Conservation (phyloP, 1,140 invertebrate species). For the Temnothorax curvispinosus region DNA sequence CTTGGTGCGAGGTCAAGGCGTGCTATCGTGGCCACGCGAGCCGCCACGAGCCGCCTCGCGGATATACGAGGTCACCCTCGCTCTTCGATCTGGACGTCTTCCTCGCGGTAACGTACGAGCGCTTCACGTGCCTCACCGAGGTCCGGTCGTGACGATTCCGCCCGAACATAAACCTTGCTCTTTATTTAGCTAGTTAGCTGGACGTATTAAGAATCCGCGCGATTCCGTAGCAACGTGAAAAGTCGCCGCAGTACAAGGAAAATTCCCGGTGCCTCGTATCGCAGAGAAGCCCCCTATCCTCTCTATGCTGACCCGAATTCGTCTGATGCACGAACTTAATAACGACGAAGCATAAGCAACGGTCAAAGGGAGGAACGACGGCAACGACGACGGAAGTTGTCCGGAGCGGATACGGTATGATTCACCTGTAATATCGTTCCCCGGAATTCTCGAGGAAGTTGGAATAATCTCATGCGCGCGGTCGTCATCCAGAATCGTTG, state of each 20-base stretch:
- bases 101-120: slow-evolving; percentile 71
- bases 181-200: slow-evolving; percentile 12
- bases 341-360: slow-evolving; percentile 30
- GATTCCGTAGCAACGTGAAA: not conserved
- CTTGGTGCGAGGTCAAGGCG: slow-evolving; percentile 77
- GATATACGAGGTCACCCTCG: slow-evolving; percentile 69
- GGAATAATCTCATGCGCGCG: slow-evolving; percentile 61
- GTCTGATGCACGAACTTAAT: slow-evolving; percentile 15
- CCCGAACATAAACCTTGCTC: slow-evolving; percentile 12
- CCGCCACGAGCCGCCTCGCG: slow-evolving; percentile 33
- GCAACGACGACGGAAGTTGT: not conserved
- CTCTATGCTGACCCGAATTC: slow-evolving; percentile 20
- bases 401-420: slow-evolving; percentile 1
- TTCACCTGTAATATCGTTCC: slow-evolving; percentile 50
- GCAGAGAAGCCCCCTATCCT: not conserved
- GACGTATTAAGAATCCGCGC: not conserved
- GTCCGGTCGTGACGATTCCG: not conserved
- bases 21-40: slow-evolving; percentile 72
- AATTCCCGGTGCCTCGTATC: not conserved
- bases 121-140: slow-evolving; percentile 10
- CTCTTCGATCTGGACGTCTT: slow-evolving; percentile 65
- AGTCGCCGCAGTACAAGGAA: not conserved
- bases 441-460: slow-evolving; percentile 37
- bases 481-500: slow-evolving; percentile 60
- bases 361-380: not conserved